A percentile compares a stretch with the other conserved stretches of the same genome.
Conservation (phyloP, 2,797 vertebrate genomes). For the Artibeus lituratus region DNA sequence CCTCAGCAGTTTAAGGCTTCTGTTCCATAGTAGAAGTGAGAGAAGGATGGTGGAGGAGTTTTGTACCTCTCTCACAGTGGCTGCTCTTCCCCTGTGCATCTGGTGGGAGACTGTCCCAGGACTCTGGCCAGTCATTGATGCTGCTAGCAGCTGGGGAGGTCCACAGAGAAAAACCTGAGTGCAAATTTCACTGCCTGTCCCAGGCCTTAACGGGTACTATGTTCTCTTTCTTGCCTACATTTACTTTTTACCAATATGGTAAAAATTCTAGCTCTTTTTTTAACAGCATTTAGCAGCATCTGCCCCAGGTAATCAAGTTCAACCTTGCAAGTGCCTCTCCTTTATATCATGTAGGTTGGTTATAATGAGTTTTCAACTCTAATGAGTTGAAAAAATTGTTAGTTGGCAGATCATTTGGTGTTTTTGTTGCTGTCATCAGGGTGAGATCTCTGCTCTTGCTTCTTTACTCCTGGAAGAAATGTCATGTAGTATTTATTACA, state of each 20-base stretch:
- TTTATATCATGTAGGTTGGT: background rate
- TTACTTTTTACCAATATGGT: background rate
- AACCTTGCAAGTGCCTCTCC: background rate
- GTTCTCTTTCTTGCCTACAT: background rate
- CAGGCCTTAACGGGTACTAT: background rate
- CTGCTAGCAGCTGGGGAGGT: background rate
- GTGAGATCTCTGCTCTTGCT: background rate
- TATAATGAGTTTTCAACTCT: background rate
- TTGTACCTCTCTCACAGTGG: background rate
- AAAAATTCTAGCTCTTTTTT: constrained; percentile 1
- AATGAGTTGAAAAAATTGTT: background rate
- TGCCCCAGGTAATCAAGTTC: background rate
- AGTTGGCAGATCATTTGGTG: background rate
- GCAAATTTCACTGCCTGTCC: background rate
- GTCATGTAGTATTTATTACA: background rate
- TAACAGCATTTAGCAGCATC: background rate
- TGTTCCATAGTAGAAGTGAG: background rate
- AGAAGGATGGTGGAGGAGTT: background rate
- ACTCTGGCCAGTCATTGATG: background rate
- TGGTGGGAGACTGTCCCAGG: background rate
- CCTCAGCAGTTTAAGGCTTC: background rate
- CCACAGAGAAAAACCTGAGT: background rate
- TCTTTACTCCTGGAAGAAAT: background rate
- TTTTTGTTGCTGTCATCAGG: background rate
- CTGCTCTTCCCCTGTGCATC: background rate